These are phyloP conservation scores for Solea senegalensis DNA, from an alignment of 2,113 vertebrate species.

Conservation along the genomic window DNA sequence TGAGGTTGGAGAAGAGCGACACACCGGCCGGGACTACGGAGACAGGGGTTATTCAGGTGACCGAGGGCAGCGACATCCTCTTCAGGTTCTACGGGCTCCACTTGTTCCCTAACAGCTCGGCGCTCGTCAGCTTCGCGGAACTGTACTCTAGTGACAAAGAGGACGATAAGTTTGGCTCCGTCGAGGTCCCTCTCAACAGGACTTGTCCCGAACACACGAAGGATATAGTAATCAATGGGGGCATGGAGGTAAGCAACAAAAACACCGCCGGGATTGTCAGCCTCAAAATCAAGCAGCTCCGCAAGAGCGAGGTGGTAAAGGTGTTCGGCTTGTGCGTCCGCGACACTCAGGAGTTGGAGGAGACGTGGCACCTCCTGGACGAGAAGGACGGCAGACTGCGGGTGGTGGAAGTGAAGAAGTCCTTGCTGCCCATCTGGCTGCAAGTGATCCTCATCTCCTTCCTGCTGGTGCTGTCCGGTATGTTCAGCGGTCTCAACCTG, in stretches of 20 bases:
- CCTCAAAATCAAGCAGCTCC: conserved; percentile 84
- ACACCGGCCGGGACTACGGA: conserved; percentile 70
- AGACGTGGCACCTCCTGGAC: conserved; percentile 81
- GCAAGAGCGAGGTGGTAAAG: conserved; percentile 87
- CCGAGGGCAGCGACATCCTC: conserved; percentile 85
- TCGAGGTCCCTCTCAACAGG: conserved; percentile 34
- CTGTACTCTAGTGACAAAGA: conserved; percentile 48
- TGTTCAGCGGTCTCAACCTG: conserved; percentile 97
- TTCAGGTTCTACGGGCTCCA: conserved; percentile 89
- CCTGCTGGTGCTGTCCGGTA: conserved; percentile 90
- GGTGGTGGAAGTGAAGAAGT: conserved; percentile 87
- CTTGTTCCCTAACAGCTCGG: conserved; percentile 72
- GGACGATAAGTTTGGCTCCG: conserved; percentile 48
- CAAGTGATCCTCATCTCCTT: conserved; percentile 85
- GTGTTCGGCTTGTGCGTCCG: conserved; percentile 89
- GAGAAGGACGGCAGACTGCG: conserved; percentile 81
- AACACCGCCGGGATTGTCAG: conserved; percentile 85
- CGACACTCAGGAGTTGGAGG: conserved; percentile 56
- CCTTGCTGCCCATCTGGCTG: conserved; percentile 89
- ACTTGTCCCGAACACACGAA: conserved; percentile 85
- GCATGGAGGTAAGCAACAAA: conserved; percentile 65
- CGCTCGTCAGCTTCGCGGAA: conserved; percentile 84
- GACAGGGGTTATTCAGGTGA: conserved; percentile 85
- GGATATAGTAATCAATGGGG: conserved; percentile 69
- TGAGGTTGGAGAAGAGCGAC: conserved; percentile 85